These are phyloP conservation scores for Hydrocynus forskahlii DNA, from an alignment of 2,797 vertebrate genomes.

Conservation along the genomic window DNA sequence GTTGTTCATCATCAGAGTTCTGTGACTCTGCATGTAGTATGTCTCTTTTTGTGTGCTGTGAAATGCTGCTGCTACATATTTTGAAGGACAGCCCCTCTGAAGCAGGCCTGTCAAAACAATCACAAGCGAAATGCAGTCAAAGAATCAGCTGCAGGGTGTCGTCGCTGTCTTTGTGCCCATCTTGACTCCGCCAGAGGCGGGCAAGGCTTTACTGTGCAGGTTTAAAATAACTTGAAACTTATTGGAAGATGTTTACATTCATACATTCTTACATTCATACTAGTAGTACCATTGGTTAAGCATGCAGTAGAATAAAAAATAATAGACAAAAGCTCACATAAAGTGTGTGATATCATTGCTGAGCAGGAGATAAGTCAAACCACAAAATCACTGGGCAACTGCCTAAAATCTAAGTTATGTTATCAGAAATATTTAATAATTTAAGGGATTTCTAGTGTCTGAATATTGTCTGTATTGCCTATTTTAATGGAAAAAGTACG, in stretches of 20 bases:
- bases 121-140: constrained; percentile 19
- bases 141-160: constrained; percentile 28
- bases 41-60: not conserved
- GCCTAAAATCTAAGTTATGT: too few species aligned
- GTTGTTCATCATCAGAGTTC: constrained; percentile 7
- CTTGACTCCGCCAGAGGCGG: constrained; percentile 18
- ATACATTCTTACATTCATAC: too few species aligned
- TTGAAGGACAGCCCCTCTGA: constrained; percentile 41
- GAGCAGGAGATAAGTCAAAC: not conserved
- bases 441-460: too few species aligned
- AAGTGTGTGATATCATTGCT: not conserved
- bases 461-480: too few species aligned
- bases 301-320: too few species aligned
- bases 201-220: constrained; percentile 24
- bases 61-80: not conserved
- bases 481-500: too few species aligned
- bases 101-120: constrained; percentile 21
- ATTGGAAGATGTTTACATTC: not conserved
- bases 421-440: too few species aligned
- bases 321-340: too few species aligned
- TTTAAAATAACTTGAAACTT: constrained; percentile 34
- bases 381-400: not conserved
- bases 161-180: constrained; percentile 26
- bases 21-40: constrained; percentile 17
- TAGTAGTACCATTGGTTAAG: too few species aligned